Evolutionary conservation across 2,113 vertebrate genomes (phyloP).

Genomic region (Piliocolobus tephrosceles): DNA sequence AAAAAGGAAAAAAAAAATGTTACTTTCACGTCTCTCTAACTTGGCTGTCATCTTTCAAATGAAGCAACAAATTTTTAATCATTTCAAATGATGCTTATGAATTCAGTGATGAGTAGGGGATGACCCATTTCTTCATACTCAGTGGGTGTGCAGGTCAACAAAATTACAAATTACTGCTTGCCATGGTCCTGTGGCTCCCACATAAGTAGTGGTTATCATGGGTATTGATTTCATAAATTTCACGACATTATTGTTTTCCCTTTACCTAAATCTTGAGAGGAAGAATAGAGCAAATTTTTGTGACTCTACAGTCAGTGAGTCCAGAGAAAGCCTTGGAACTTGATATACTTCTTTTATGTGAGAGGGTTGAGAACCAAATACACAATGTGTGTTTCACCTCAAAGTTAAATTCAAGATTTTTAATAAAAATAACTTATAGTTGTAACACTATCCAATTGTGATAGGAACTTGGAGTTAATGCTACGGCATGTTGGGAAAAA

Average conservation of each 20-base stretch:
- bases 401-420: background rate
- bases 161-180: background rate
- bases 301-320: background rate
- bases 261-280: background rate
- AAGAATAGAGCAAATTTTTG: background rate
- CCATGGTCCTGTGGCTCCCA: background rate
- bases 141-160: background rate
- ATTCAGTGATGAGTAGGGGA: background rate
- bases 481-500: background rate
- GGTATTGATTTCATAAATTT: background rate
- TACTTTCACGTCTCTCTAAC: background rate
- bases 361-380: background rate
- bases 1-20: background rate
- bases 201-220: background rate
- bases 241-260: background rate
- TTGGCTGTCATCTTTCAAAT: slow-evolving; percentile 10
- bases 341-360: background rate
- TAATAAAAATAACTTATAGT: slow-evolving; percentile 38
- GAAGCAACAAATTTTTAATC: background rate
- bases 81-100: background rate
- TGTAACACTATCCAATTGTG: slow-evolving; percentile 12
- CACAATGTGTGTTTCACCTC: background rate
- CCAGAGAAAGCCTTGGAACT: background rate
- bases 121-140: background rate
- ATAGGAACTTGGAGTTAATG: background rate